Percentiles rank a stretch among this genome's conserved stretches.
phyloP scores from a whole-genome alignment of 2,888 invertebrate genomes.

The Cephonodes hylas region DNA sequence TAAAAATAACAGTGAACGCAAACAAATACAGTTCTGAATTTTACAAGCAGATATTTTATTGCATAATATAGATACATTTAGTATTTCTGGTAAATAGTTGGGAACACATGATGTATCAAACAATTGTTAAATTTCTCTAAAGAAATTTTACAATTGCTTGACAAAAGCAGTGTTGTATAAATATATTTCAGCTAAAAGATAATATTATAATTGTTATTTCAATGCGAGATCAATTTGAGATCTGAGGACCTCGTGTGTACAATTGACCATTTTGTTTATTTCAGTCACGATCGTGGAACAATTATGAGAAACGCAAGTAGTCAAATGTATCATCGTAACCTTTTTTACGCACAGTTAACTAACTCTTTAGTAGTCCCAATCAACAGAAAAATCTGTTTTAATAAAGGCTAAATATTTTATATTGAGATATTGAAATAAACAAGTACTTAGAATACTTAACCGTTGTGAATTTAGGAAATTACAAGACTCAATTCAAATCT shows the following conservation, averaged over 20 bases:
- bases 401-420: not conserved
- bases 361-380: not conserved
- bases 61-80: not conserved
- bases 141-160: not conserved
- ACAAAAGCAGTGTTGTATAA: not conserved
- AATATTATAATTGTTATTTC: constrained; percentile 5
- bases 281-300: not conserved
- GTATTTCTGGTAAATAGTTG: not conserved
- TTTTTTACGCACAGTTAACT: not conserved
- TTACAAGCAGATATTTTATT: not conserved
- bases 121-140: not conserved
- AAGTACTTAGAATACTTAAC: too few species aligned
- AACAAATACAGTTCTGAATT: not conserved
- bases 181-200: not conserved
- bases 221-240: constrained; percentile 12
- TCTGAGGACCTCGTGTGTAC: not conserved
- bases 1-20: not conserved
- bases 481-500: not conserved
- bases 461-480: not conserved
- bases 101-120: not conserved
- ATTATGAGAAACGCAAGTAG: not conserved
- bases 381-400: not conserved
- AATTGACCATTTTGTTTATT: not conserved
- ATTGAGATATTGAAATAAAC: not conserved
- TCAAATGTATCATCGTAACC: not conserved